Evolutionary conservation across 1,140 invertebrate species (phyloP).

Genomic region (Galleria mellonella): DNA sequence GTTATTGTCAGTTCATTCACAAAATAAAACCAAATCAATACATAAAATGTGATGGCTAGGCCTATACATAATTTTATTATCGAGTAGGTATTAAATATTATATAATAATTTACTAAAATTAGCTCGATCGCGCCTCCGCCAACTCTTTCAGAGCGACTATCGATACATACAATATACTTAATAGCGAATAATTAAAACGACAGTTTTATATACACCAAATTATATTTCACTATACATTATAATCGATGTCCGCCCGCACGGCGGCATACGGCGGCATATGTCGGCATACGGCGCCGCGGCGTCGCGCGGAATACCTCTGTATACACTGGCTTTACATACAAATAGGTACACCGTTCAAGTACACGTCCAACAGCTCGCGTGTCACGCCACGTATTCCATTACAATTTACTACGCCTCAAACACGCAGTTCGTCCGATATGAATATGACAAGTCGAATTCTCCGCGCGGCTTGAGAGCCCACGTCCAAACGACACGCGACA

Average conservation of each 20-base stretch:
- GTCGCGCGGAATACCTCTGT: background rate
- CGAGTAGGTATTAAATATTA: slow-evolving; percentile 14
- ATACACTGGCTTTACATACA: too few relatives aligned
- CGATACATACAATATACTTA: slow-evolving; percentile 40
- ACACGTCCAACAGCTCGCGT: too few relatives aligned
- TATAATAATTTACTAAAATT: slow-evolving; percentile 20
- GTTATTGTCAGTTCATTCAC: slow-evolving; percentile 24
- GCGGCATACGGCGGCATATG: background rate
- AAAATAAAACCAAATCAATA: slow-evolving; percentile 15
- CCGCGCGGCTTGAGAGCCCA: too few relatives aligned
- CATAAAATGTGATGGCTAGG: slow-evolving; percentile 26
- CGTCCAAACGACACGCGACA: too few relatives aligned
- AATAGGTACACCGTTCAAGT: too few relatives aligned
- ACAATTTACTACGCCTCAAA: too few relatives aligned
- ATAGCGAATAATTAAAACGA: slow-evolving; percentile 47
- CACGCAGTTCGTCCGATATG: too few relatives aligned
- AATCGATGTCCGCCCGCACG: background rate
- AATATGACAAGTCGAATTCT: too few relatives aligned
- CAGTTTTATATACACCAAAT: slow-evolving; percentile 58
- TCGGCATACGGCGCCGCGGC: background rate
- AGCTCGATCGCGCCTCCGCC: slow-evolving; percentile 17
- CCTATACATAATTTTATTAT: slow-evolving; percentile 36
- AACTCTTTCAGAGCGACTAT: slow-evolving; percentile 35
- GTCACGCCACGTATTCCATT: too few relatives aligned
- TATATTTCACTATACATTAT: slow-evolving; percentile 56